Evolutionary conservation across 2,888 invertebrate species (phyloP).

Genomic region (Chrysina gloriosa): DNA sequence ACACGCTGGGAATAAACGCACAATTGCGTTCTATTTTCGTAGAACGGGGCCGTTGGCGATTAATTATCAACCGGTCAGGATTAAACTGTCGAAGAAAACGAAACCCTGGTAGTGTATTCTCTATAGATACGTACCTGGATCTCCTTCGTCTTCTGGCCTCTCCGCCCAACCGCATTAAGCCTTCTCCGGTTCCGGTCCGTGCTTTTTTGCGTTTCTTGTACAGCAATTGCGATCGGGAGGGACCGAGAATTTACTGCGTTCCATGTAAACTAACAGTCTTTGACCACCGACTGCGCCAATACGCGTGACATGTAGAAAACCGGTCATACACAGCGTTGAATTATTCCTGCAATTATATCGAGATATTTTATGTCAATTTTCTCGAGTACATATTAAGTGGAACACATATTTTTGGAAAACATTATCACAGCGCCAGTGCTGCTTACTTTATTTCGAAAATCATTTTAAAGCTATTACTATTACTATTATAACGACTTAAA

Average conservation of each 20-base stretch:
- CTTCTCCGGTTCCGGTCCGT: conserved; percentile 1
- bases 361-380: conserved; percentile 20
- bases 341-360: conserved; percentile 20
- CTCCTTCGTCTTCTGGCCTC: conserved; percentile 11
- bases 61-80: conserved; percentile 21
- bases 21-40: conserved; percentile 19
- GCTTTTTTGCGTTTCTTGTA: neutral
- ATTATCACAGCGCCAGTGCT: too few relatives aligned
- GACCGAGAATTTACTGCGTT: conserved; percentile 26
- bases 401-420: too few relatives aligned
- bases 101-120: neutral
- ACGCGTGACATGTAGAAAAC: neutral
- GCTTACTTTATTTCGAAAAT: too few relatives aligned
- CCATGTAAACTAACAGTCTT: conserved; percentile 25
- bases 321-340: conserved; percentile 11
- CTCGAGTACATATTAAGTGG: neutral
- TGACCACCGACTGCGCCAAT: conserved; percentile 35
- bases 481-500: too few relatives aligned
- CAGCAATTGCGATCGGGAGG: neutral
- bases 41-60: conserved; percentile 14
- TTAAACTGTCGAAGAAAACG: conserved; percentile 14
- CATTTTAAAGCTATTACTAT: too few relatives aligned
- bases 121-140: conserved; percentile 19
- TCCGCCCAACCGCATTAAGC: conserved; percentile 12
- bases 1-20: conserved; percentile 20